These are phyloP conservation scores for Teleogryllus occipitalis DNA, from an alignment of 1,140 invertebrate species.

Conservation along the genomic window DNA sequence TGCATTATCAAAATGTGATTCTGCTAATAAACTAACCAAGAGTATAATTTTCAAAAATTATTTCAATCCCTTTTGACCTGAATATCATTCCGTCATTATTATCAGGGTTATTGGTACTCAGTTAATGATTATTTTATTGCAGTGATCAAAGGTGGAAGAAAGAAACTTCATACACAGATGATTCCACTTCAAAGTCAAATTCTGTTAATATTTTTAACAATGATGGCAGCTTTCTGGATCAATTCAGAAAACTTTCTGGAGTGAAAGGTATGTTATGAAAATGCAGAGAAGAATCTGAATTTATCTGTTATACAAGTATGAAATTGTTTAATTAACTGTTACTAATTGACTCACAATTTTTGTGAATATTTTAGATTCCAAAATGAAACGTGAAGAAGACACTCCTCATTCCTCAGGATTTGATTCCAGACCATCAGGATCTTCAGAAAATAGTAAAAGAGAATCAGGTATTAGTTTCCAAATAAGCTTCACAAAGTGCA, in stretches of 20 bases:
- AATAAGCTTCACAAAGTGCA: too few relatives aligned
- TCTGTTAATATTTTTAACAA: constrained; percentile 61
- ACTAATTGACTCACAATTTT: neutral
- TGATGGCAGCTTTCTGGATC: constrained; percentile 72
- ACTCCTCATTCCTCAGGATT: neutral
- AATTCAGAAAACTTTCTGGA: constrained; percentile 61
- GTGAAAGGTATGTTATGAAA: constrained; percentile 18
- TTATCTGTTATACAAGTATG: neutral
- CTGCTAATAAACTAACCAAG: too few relatives aligned
- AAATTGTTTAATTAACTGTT: neutral
- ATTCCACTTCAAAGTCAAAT: constrained; percentile 4
- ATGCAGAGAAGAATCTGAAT: neutral
- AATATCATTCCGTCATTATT: too few relatives aligned
- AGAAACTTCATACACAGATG: constrained; percentile 18
- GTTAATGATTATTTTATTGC: neutral
- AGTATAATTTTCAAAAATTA: too few relatives aligned
- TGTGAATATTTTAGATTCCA: neutral
- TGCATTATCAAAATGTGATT: too few relatives aligned
- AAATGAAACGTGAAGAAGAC: neutral
- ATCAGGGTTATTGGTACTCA: too few relatives aligned
- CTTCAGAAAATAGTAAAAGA: neutral
- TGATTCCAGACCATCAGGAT: neutral
- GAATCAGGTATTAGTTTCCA: neutral
- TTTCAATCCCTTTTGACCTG: too few relatives aligned
- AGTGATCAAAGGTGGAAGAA: constrained; percentile 18